Conservation (phyloP, 1,140 invertebrate species). For the Aphaenogaster ashmeadi region DNA sequence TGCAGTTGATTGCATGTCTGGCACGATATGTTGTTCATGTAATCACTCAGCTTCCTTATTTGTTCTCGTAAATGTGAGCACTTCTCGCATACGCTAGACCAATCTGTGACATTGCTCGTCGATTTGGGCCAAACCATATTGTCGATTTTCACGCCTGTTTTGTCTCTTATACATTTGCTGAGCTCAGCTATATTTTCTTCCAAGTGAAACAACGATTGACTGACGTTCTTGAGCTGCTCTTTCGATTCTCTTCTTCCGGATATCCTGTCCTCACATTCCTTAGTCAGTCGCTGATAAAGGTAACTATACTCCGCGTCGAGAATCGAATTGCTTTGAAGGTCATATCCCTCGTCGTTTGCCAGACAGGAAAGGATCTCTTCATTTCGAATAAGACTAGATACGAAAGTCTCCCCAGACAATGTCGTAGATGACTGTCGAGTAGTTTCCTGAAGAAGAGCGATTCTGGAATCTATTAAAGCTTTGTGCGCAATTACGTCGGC, state of each 20-base stretch:
- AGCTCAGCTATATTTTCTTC: conserved; percentile 80
- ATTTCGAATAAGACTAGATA: conserved; percentile 83
- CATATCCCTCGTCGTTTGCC: conserved; percentile 72
- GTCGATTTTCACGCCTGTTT: conserved; percentile 53
- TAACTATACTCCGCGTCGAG: conserved; percentile 89
- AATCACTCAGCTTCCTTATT: conserved; percentile 87
- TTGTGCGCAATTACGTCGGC: conserved; percentile 93
- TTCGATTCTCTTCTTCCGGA: conserved; percentile 72
- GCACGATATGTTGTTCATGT: conserved; percentile 87
- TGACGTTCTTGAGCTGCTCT: conserved; percentile 79
- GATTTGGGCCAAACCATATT: conserved; percentile 56
- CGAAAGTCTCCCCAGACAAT: conserved; percentile 75
- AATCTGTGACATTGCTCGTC: conserved; percentile 71
- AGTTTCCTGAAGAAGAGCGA: conserved; percentile 87
- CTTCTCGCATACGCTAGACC: conserved; percentile 80
- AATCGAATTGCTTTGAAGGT: conserved; percentile 85
- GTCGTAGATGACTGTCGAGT: conserved; percentile 58
- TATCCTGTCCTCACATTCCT: conserved; percentile 86
- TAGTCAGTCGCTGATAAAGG: conserved; percentile 89
- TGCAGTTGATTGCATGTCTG: conserved; percentile 89
- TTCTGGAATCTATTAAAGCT: conserved; percentile 91
- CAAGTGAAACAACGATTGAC: conserved; percentile 76
- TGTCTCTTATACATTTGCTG: conserved; percentile 73
- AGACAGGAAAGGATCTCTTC: conserved; percentile 81
- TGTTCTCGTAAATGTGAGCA: conserved; percentile 85